phyloP scores from a whole-genome alignment of 2,888 invertebrate species.

The Leuctra nigra region DNA sequence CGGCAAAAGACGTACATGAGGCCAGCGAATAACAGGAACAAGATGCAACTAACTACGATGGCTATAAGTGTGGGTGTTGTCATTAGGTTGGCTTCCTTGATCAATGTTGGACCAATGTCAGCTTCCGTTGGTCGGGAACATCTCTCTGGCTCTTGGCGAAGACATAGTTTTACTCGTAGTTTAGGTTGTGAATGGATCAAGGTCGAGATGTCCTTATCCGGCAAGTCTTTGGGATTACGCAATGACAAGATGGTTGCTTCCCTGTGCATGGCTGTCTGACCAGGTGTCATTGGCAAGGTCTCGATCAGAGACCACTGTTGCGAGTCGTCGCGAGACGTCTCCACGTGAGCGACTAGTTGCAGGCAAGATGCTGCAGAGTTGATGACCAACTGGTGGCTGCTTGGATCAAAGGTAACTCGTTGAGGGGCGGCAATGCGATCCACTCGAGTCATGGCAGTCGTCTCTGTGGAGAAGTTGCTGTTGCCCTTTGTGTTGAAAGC shows the following conservation, averaged over 20 bases:
- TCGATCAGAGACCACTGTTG: conserved; percentile 62
- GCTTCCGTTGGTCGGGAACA: conserved; percentile 81
- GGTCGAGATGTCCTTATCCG: background rate
- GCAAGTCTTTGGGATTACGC: background rate
- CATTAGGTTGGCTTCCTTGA: conserved; percentile 69
- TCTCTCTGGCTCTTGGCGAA: conserved; percentile 70
- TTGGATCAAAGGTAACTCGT: conserved; percentile 76
- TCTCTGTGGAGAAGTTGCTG: conserved; percentile 81
- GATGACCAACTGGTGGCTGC: conserved; percentile 66
- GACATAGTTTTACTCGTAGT: conserved; percentile 76
- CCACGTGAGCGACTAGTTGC: conserved; percentile 67
- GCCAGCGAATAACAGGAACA: conserved; percentile 69
- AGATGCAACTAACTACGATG: conserved; percentile 70
- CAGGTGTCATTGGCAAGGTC: conserved; percentile 59
- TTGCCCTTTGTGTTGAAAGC: conserved; percentile 83
- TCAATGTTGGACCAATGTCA: conserved; percentile 73
- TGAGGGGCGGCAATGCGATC: conserved; percentile 75
- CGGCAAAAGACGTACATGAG: conserved; percentile 77
- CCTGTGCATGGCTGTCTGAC: conserved; percentile 56
- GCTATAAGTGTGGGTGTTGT: conserved; percentile 73
- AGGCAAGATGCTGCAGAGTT: conserved; percentile 74
- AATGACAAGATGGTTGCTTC: conserved; percentile 62
- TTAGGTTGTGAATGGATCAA: background rate
- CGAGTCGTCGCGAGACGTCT: conserved; percentile 52
- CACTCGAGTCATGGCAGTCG: conserved; percentile 73